These are phyloP conservation scores for Folsomia manolachei DNA, from an alignment of 2,888 invertebrate genomes.

Conservation along the genomic window DNA sequence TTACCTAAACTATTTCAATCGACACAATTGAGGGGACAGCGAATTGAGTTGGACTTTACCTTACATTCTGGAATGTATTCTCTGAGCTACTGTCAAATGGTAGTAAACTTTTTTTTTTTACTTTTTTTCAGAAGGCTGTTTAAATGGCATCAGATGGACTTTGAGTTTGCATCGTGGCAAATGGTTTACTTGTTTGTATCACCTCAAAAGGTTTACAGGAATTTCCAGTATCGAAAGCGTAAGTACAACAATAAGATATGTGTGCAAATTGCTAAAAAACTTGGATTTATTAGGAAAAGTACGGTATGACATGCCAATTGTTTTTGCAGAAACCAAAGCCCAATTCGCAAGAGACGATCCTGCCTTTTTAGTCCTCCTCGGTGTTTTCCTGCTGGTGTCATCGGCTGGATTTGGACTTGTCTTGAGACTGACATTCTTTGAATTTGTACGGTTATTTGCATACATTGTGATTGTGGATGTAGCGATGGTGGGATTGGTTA, in stretches of 20 bases:
- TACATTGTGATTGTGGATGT: slow-evolving; percentile 94
- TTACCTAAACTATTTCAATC: no score
- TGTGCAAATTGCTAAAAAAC: background rate
- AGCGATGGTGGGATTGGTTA: slow-evolving; percentile 78
- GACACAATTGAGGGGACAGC: no score
- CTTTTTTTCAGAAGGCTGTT: slow-evolving; percentile 75
- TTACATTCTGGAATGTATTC: no score
- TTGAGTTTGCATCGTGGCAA: slow-evolving; percentile 99
- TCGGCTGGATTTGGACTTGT: slow-evolving; percentile 84
- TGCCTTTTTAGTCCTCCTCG: slow-evolving; percentile 89
- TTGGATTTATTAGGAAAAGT: background rate
- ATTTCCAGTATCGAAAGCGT: slow-evolving; percentile 97
- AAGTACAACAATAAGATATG: slow-evolving; percentile 58
- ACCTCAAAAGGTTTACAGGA: slow-evolving; percentile 95
- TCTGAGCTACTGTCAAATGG: no score
- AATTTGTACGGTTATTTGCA: slow-evolving; percentile 77
- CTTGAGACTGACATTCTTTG: slow-evolving; percentile 65
- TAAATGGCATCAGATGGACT: slow-evolving; percentile 97
- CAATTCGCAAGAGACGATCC: slow-evolving; percentile 97
- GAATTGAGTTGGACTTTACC: no score
- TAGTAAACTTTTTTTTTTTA: no score
- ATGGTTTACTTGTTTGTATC: slow-evolving; percentile 91
- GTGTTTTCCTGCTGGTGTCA: slow-evolving; percentile 75
- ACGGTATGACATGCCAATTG: background rate
- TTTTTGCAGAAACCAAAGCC: slow-evolving; percentile 81